A percentile compares a stretch with the other conserved stretches of the same genome.
phyloP scores from a whole-genome alignment of 2,797 vertebrate genomes.

The Melanotaenia pygmaea region DNA sequence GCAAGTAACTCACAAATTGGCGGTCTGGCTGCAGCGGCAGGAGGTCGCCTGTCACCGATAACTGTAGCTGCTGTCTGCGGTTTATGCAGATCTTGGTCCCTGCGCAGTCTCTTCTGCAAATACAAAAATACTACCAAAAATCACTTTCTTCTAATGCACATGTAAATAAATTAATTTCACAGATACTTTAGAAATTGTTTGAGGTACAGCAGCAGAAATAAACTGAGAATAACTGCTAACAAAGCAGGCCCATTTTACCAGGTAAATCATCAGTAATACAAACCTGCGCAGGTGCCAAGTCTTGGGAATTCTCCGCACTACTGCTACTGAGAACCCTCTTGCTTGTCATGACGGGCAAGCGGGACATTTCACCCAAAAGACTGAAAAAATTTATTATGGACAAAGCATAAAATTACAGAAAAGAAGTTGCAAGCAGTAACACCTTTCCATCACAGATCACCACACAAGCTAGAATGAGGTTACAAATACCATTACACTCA shows the following conservation, averaged over 20 bases:
- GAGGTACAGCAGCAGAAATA: background rate
- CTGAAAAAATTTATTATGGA: background rate
- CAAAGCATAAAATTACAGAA: background rate
- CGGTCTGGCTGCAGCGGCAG: conserved; percentile 41
- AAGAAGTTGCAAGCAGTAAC: background rate
- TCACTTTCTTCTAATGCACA: no score
- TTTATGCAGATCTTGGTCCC: conserved; percentile 58
- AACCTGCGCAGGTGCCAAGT: conserved; percentile 76
- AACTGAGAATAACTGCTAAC: accelerated
- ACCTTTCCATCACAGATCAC: background rate
- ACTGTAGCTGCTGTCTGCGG: conserved; percentile 65
- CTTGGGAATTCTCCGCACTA: conserved; percentile 58
- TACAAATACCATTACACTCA: background rate
- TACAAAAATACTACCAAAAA: conserved; percentile 4
- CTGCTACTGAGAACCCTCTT: conserved; percentile 70
- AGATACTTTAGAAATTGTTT: background rate
- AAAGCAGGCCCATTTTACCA: background rate
- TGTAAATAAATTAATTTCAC: background rate
- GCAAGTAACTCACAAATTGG: conserved; percentile 61
- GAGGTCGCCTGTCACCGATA: conserved; percentile 54
- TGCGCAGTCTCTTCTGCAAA: conserved; percentile 76
- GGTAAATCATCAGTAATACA: background rate
- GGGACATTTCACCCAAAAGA: conserved; percentile 63
- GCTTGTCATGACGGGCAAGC: conserved; percentile 76
- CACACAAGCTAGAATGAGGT: no score